These are phyloP conservation scores for Ophraella communa DNA, from an alignment of 2,888 invertebrate genomes.

Conservation along the genomic window DNA sequence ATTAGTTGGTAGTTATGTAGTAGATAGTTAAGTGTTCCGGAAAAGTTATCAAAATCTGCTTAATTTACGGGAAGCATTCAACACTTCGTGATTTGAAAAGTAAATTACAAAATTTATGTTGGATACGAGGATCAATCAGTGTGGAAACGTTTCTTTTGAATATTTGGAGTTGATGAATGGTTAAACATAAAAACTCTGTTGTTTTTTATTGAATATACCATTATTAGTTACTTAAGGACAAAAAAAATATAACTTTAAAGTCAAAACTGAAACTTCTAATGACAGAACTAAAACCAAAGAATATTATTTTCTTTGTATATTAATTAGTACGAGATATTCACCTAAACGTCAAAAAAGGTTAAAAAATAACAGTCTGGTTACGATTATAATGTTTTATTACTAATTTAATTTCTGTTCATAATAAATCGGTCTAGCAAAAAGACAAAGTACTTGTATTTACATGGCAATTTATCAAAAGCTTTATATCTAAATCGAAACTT, in stretches of 20 bases:
- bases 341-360: too few species aligned
- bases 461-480: not conserved
- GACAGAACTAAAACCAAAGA: too few species aligned
- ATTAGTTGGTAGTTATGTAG: not conserved
- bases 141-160: not conserved
- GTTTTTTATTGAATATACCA: too few species aligned
- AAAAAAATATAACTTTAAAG: too few species aligned
- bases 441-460: not conserved
- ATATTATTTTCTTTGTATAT: too few species aligned
- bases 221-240: too few species aligned
- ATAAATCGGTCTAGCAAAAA: not conserved
- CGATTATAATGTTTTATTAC: not conserved
- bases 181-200: too few species aligned
- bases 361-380: too few species aligned
- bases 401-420: not conserved
- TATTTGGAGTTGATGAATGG: not conserved
- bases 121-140: not conserved
- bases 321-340: too few species aligned
- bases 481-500: not conserved
- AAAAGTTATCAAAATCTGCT: not conserved
- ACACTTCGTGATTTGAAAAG: not conserved
- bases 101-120: not conserved
- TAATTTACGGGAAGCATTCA: not conserved
- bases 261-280: too few species aligned
- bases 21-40: not conserved